A percentile compares a stretch with the other conserved stretches of the same genome.
Conservation (phyloP, 2,113 vertebrate species). For the Hucho hucho region DNA sequence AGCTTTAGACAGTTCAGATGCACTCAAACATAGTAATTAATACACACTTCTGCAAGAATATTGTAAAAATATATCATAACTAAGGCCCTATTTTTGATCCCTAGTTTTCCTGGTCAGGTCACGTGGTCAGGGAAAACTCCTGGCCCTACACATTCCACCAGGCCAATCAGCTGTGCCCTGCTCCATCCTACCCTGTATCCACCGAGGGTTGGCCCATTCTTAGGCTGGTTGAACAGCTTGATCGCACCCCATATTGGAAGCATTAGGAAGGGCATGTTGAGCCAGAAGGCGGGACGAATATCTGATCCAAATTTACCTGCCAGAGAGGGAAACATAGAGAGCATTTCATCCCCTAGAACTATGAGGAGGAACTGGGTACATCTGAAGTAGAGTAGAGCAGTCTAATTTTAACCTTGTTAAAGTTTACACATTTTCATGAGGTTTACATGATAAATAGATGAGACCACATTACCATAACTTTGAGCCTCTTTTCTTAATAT, state of each 20-base stretch:
- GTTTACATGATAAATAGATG: not conserved
- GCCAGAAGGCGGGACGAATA: conserved; percentile 79
- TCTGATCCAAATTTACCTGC: conserved; percentile 87
- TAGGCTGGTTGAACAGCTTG: conserved; percentile 74
- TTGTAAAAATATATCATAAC: too few species aligned
- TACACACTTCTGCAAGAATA: too few species aligned
- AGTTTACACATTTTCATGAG: not conserved
- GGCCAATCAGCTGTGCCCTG: not conserved
- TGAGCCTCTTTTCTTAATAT: not conserved
- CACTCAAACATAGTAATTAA: too few species aligned
- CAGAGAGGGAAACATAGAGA: conserved; percentile 10
- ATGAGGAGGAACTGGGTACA: not conserved
- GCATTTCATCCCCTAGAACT: not conserved
- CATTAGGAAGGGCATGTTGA: conserved; percentile 81
- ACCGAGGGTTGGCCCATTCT: conserved; percentile 48
- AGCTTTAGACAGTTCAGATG: not conserved
- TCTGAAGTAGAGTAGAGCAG: not conserved
- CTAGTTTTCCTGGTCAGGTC: too few species aligned
- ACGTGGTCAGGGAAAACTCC: too few species aligned
- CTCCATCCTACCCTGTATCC: conserved; percentile 71
- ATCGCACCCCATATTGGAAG: conserved; percentile 75
- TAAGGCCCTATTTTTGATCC: too few species aligned
- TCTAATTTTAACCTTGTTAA: not conserved
- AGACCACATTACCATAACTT: not conserved
- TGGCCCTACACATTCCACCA: too few species aligned